Percentiles rank a stretch among this genome's conserved stretches.
Evolutionary conservation across 2,797 vertebrate genomes (phyloP).

Genomic region (Tadarida brasiliensis): DNA sequence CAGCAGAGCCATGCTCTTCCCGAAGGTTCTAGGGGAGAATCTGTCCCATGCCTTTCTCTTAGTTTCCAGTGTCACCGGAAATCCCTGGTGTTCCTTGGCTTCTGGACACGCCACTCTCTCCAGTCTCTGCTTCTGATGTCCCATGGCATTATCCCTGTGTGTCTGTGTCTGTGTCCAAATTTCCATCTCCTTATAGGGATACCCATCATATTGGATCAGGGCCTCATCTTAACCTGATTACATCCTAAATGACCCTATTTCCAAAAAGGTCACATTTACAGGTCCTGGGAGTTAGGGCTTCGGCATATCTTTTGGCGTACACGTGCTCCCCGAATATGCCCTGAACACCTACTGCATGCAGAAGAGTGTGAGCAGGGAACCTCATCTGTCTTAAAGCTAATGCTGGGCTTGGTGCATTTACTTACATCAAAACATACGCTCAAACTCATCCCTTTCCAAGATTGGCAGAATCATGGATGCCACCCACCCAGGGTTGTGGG

Average conservation of each 20-base stretch:
- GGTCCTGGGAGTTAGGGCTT: background rate
- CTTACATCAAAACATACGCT: accelerated
- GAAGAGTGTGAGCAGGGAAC: background rate
- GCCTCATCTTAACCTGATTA: background rate
- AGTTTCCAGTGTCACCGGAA: background rate
- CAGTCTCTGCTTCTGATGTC: background rate
- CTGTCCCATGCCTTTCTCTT: background rate
- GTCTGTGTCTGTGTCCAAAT: background rate
- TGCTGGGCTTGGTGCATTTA: too few species aligned
- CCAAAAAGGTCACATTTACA: too few species aligned
- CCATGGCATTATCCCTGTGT: background rate
- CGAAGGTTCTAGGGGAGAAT: background rate
- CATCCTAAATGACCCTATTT: background rate
- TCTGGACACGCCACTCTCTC: accelerated
- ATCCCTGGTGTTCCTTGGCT: background rate
- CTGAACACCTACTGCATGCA: background rate
- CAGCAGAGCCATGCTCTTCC: background rate
- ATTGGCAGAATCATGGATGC: accelerated
- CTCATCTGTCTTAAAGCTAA: background rate
- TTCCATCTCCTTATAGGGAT: background rate
- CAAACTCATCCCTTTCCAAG: background rate
- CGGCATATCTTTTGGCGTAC: background rate
- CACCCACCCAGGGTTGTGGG: too few species aligned
- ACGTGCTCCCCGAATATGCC: background rate
- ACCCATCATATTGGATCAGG: background rate